phyloP scores from a whole-genome alignment of 1,140 invertebrate genomes.

The Thaumatotibia leucotreta region DNA sequence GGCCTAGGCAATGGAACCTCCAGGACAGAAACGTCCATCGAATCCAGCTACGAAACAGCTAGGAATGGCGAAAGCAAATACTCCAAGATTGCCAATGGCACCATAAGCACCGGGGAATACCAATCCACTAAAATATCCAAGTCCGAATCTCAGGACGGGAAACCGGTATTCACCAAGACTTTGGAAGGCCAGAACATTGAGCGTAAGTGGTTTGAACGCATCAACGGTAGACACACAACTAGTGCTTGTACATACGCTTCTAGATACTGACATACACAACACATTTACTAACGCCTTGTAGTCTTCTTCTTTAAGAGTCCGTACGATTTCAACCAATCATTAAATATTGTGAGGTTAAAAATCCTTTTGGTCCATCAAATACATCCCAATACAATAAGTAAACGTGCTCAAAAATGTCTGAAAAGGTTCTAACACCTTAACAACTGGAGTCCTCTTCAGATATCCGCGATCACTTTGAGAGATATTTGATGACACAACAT shows the following conservation, averaged over 20 bases:
- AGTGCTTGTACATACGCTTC: constrained; percentile 72
- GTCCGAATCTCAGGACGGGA: constrained; percentile 72
- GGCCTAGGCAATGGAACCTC: constrained; percentile 48
- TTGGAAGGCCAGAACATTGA: constrained; percentile 85
- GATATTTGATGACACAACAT: neutral
- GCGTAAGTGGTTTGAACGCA: constrained; percentile 80
- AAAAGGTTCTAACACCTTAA: neutral
- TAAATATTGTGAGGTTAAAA: too few relatives aligned
- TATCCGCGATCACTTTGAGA: neutral
- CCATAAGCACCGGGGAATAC: constrained; percentile 35
- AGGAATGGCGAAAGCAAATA: constrained; percentile 53
- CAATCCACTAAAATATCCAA: constrained; percentile 44
- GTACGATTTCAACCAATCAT: constrained; percentile 41
- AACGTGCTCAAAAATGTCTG: neutral
- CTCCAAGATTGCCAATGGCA: constrained; percentile 56
- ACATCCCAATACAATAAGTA: neutral
- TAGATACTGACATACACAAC: constrained; percentile 65
- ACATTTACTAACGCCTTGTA: constrained; percentile 61
- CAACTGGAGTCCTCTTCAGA: neutral
- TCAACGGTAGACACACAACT: constrained; percentile 41
- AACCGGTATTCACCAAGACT: constrained; percentile 83
- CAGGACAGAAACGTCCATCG: constrained; percentile 51
- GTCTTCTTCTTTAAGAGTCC: constrained; percentile 30
- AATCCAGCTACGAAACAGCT: constrained; percentile 62
- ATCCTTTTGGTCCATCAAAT: constrained; percentile 63